Evolutionary conservation across 2,797 vertebrate species (phyloP), one percentile per base, ranked within the genome.

Genomic region (Takifugu ocellatus): DNA sequence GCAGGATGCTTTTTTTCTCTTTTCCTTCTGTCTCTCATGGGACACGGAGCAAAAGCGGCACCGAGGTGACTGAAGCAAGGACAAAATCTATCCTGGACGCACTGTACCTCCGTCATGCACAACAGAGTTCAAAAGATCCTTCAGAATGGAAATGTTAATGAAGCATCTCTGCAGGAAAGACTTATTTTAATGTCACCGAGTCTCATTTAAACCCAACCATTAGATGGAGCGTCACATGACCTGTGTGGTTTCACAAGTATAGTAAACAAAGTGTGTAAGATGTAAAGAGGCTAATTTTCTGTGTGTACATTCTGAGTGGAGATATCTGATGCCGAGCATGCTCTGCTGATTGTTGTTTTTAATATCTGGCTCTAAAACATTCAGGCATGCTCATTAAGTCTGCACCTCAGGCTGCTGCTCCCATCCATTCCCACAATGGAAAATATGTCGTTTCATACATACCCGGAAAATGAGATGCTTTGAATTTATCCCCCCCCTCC

Each of bases 301-400:
- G 56, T 59, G 25, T 64, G 5, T 49, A 21, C 58, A 56, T 49
- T 51, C 72, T 27, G 33, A 59, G 29, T 68, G 25, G 49, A 60
- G n/a, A 66, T 67, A 25, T 75, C 63, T 74, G 44, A 70, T 68
- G 59, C 62, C 51, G 65, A 83, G 68, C 69, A 63, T 68, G 70
- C 66, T 81, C 70, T 29, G 49, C 6, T 52, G 54, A 67, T 59
- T 49, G 52, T 75, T 56, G 60, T 27, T 66, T 6, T 49, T 60
- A 56, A 49, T 49, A 63, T 70, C 74, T 74, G 61, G 51, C 76
- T 75, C 71, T 83, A 69, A 84, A 88, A 85, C 78, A 83, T 83
- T 82, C 70, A 77, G 82, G 55, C 84, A 75, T 75, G 70, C 84
- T 88, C 86, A 87, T 89, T 88, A 88, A 79, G 80, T 77, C 77